phyloP scores from a whole-genome alignment of 2,888 invertebrate species.

The Mythimna loreyi region DNA sequence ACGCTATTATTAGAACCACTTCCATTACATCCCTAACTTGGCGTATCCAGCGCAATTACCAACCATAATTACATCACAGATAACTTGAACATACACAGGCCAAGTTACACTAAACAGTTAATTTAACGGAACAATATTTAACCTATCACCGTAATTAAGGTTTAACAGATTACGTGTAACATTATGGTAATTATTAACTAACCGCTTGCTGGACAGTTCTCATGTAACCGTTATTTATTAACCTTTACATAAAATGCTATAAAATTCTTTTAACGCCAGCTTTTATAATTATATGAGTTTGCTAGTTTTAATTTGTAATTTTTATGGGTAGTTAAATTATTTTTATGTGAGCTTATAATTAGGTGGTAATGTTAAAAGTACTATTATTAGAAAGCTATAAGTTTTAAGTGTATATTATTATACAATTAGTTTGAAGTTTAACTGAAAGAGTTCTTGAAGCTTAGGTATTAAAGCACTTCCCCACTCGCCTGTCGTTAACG shows the following conservation, averaged over 20 bases:
- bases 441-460: no score
- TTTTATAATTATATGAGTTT: slow-evolving; percentile 27
- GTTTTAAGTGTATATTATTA: not conserved
- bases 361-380: not conserved
- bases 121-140: slow-evolving; percentile 49
- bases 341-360: not conserved
- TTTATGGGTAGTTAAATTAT: slow-evolving; percentile 9
- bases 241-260: slow-evolving; percentile 17
- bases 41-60: slow-evolving; percentile 9
- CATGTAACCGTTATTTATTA: slow-evolving; percentile 46
- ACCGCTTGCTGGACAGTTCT: slow-evolving; percentile 42
- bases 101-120: slow-evolving; percentile 23
- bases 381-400: not conserved
- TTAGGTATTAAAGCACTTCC: no score
- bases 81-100: slow-evolving; percentile 31
- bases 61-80: slow-evolving; percentile 25
- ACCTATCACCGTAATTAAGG: slow-evolving; percentile 49
- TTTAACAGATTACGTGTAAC: slow-evolving; percentile 52
- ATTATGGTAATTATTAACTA: slow-evolving; percentile 57
- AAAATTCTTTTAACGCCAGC: slow-evolving; percentile 24
- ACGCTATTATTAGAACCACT: no score
- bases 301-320: slow-evolving; percentile 19
- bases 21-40: not conserved
- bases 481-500: no score
- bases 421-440: no score